Conservation (phyloP, 1,140 invertebrate species). For the Ceratosolen fusciceps region DNA sequence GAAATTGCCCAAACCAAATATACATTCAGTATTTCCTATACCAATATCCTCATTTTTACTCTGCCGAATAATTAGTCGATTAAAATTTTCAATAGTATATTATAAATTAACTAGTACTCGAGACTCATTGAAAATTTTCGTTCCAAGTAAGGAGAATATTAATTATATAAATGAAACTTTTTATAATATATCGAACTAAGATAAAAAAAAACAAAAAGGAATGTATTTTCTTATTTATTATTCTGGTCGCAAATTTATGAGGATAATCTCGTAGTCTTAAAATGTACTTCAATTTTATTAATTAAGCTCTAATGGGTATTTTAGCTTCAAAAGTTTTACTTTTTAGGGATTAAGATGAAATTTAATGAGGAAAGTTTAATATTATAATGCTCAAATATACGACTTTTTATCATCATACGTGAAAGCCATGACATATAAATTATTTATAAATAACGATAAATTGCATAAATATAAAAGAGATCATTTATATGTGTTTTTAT, state of each 20-base stretch:
- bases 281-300: constrained; percentile 60
- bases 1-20: no score
- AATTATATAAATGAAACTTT: neutral
- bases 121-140: no score
- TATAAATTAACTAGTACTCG: no score
- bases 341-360: neutral
- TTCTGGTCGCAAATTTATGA: constrained; percentile 54
- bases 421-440: constrained; percentile 37
- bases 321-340: constrained; percentile 25
- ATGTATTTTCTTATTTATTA: no score
- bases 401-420: neutral
- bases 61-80: no score
- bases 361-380: constrained; percentile 23
- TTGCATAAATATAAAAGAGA: no score
- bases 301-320: constrained; percentile 47
- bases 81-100: no score
- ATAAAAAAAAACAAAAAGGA: no score
- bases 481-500: no score
- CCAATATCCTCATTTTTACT: no score
- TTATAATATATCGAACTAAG: neutral
- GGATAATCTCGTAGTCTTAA: constrained; percentile 55
- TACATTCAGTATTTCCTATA: no score
- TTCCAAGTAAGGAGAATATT: no score
- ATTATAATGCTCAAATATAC: neutral
- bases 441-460: neutral